phyloP scores from a whole-genome alignment of 2,113 vertebrate species.

The Picathartes gymnocephalus region DNA sequence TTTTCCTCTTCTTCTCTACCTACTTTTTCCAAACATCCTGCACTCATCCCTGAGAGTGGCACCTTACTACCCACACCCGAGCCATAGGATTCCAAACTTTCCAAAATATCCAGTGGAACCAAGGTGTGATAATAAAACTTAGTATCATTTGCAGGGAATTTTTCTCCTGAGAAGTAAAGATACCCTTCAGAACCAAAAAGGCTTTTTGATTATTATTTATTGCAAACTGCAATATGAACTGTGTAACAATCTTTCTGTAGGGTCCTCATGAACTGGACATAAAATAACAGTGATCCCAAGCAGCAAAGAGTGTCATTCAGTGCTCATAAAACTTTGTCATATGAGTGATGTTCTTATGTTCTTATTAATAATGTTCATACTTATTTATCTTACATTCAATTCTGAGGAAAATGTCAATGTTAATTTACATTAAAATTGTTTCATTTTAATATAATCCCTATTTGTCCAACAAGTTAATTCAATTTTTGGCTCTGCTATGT shows the following conservation, averaged over 20 bases:
- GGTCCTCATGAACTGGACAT: neutral
- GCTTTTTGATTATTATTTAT: too few relatives aligned
- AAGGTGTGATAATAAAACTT: neutral
- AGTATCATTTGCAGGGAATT: neutral
- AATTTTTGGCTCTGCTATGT: neutral
- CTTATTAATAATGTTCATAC: neutral
- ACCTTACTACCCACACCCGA: neutral
- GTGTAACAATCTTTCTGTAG: neutral
- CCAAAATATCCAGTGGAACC: neutral
- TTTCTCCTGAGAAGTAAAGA: neutral
- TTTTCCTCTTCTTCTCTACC: neutral
- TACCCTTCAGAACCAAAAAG: neutral
- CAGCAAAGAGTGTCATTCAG: neutral
- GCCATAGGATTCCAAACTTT: neutral
- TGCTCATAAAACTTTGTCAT: neutral
- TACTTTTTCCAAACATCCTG: neutral
- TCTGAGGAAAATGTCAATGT: neutral
- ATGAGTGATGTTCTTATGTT: neutral
- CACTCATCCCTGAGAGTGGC: neutral
- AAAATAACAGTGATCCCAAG: neutral
- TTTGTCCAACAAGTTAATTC: neutral
- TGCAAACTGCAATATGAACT: neutral
- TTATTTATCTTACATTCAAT: neutral
- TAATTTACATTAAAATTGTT: neutral
- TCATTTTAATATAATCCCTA: neutral